Conservation (phyloP, 2,113 vertebrate genomes). For the Urocynchramus pylzowi region DNA sequence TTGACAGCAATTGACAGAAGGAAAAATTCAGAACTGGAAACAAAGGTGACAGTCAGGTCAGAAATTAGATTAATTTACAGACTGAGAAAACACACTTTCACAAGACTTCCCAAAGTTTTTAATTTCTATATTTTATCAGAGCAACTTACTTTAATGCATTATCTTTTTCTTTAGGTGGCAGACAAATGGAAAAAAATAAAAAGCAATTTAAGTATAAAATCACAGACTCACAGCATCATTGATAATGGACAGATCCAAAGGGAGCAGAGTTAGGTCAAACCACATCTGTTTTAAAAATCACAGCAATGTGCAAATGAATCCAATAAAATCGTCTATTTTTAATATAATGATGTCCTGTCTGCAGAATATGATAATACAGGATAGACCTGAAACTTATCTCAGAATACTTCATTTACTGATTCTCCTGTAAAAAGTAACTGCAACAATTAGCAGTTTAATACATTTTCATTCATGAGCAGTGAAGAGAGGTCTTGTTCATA, state of each 20-base stretch:
- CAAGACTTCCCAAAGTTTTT: background rate
- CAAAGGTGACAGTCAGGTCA: background rate
- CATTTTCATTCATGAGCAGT: background rate
- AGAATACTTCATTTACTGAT: background rate
- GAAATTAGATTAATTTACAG: background rate
- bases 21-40: background rate
- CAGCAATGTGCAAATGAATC: background rate
- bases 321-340: background rate
- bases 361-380: background rate
- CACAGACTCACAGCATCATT: background rate
- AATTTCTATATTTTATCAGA: background rate
- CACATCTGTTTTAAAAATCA: background rate
- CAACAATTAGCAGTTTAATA: constrained; percentile 36
- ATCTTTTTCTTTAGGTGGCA: background rate
- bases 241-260: background rate
- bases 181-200: background rate
- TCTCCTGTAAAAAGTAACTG: background rate
- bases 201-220: background rate
- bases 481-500: constrained; percentile 14
- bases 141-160: background rate
- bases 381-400: constrained; percentile 11
- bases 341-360: background rate
- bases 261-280: background rate
- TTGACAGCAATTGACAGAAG: background rate
- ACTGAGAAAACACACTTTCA: background rate